Conservation (phyloP, 2,113 vertebrate species). For the Athene cunicularia region DNA sequence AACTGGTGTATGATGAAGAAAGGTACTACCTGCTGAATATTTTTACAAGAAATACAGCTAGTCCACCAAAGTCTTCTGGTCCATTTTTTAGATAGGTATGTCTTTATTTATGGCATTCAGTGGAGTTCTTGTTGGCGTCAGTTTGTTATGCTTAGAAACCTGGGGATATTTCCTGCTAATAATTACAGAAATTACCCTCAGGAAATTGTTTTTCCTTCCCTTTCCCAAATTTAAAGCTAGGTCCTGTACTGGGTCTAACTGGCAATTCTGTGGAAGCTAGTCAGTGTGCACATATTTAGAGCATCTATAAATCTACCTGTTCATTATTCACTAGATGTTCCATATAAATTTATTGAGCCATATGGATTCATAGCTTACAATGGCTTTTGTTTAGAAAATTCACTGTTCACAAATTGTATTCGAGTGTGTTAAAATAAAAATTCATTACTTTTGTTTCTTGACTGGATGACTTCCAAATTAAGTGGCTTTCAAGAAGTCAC, state of each 20-base stretch:
- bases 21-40: neutral
- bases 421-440: neutral
- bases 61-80: neutral
- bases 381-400: neutral
- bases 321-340: neutral
- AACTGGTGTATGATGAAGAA: neutral
- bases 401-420: neutral
- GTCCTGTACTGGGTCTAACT: neutral
- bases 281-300: neutral
- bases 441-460: neutral
- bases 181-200: neutral
- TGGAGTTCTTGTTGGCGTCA: neutral
- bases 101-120: neutral
- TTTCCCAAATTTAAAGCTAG: neutral
- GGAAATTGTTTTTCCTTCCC: neutral
- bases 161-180: neutral
- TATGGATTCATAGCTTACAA: neutral
- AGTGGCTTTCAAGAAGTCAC: neutral
- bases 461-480: neutral
- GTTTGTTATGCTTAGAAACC: neutral
- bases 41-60: neutral
- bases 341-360: fast-evolving
- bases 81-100: neutral
- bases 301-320: neutral
- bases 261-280: neutral